Evolutionary conservation across 2,888 invertebrate genomes (phyloP), one percentile per base, ranked within the genome.

Genomic region (Troglohyphantes excavatus): DNA sequence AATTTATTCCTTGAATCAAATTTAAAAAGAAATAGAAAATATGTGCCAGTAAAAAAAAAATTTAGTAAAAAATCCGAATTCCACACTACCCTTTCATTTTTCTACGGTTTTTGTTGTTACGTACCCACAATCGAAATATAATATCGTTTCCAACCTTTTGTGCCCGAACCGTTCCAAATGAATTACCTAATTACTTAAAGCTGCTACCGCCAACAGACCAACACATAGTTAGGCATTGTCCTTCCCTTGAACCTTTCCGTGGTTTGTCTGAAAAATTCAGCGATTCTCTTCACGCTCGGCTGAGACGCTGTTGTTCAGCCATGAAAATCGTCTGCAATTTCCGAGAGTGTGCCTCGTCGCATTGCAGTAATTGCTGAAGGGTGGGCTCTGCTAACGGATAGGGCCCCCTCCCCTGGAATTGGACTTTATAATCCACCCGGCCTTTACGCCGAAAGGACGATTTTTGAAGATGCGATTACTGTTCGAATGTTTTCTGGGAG

Each of bases 181-280:
- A 29, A 82, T 73, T 65, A 83, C 29, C 27, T 73, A 83, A 83
- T 83, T 83, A 33, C 39, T 13, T 11, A 43, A n/a, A 23, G n/a
- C 67, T 27, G 21, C 19, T 39, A 17, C 17, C 13, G 21, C 23
- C 82, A 82, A 82, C 82, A 59, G 82, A 61, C 59, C 29, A 46
- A 53, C 27, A 29, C 65, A 46, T 19, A 46, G 46, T 46, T 6
- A n/a, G 63, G 19, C 39, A 23, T 68, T 67, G 7, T 46, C 17
- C 43, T 26, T 68, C 43, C 46, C 82, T 6, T n/a, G 68, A 67
- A 29, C 67, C 26, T 39, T 26, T 65, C 46, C 79, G 33, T 23
- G 23, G 46, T 79, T 43, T 79, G 67, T 53, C 61, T 88, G 59
- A 88, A 88, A 88, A 67, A 88, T 88, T 88, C 88, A 88, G 53